A percentile compares a stretch with the other conserved stretches of the same genome.
These are phyloP conservation scores for Drosophila sucinea DNA, from an alignment of 1,140 invertebrate species.

Conservation along the genomic window DNA sequence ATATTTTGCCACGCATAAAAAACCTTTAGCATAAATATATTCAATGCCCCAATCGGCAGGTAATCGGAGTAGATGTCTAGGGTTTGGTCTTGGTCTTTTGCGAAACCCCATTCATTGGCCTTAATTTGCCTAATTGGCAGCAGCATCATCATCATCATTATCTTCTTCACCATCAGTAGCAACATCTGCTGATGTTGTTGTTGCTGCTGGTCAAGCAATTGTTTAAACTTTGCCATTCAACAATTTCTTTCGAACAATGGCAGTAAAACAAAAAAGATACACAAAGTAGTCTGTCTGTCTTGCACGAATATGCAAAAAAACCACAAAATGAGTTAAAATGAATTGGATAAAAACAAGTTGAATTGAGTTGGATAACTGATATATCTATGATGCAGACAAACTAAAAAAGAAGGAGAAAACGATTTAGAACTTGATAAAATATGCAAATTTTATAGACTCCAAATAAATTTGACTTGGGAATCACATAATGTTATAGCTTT, in stretches of 20 bases:
- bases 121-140: slow-evolving; percentile 58
- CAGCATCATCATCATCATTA: background rate
- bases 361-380: background rate
- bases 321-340: slow-evolving; percentile 26
- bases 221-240: slow-evolving; percentile 70
- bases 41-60: slow-evolving; percentile 37
- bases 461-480: no score
- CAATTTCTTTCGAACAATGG: slow-evolving; percentile 14
- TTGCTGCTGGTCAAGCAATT: slow-evolving; percentile 44
- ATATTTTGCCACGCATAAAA: slow-evolving; percentile 15
- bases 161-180: slow-evolving; percentile 9
- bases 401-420: background rate
- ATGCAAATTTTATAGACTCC: no score
- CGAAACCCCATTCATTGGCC: slow-evolving; percentile 52
- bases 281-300: background rate
- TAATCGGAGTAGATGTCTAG: slow-evolving; percentile 29
- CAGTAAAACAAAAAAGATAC: slow-evolving; percentile 11
- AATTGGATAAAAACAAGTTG: no score
- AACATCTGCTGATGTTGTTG: slow-evolving; percentile 17
- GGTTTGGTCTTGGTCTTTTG: slow-evolving; percentile 9
- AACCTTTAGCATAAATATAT: slow-evolving; percentile 62
- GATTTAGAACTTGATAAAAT: background rate
- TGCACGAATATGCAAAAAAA: slow-evolving; percentile 28
- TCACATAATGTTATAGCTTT: no score
- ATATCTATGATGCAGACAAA: no score